These are phyloP conservation scores for Sesia bembeciformis DNA, from an alignment of 2,888 invertebrate genomes.

Conservation along the genomic window DNA sequence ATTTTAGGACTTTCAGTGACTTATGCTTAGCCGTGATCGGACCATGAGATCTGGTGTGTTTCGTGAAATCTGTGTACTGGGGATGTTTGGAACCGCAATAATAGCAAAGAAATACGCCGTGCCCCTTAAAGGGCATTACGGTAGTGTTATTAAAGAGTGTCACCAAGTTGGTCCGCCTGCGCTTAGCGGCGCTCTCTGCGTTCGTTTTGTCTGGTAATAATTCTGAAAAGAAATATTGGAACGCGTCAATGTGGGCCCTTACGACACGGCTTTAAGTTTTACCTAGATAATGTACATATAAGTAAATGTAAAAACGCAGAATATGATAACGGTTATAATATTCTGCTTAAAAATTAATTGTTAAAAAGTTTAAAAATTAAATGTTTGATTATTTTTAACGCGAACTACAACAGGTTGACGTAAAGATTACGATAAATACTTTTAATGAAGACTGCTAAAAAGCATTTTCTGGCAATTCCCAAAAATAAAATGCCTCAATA, in stretches of 20 bases:
- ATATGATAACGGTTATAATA: too few relatives aligned
- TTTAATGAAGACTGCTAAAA: too few relatives aligned
- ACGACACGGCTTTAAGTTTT: too few relatives aligned
- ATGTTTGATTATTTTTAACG: too few relatives aligned
- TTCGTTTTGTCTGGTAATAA: constrained; percentile 14
- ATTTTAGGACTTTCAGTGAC: constrained; percentile 5
- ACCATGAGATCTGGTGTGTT: constrained; percentile 22
- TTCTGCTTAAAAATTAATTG: too few relatives aligned
- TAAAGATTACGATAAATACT: too few relatives aligned
- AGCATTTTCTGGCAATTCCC: background rate
- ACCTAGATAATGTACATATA: too few relatives aligned
- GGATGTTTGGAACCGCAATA: constrained; percentile 15
- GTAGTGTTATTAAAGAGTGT: constrained; percentile 21
- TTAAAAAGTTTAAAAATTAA: too few relatives aligned
- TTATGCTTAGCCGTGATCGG: constrained; percentile 7
- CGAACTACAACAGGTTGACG: too few relatives aligned
- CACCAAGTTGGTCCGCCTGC: constrained; percentile 19
- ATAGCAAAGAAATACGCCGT: constrained; percentile 17
- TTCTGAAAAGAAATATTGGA: constrained; percentile 27
- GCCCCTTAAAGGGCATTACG: constrained; percentile 23
- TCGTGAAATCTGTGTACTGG: constrained; percentile 15
- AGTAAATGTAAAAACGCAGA: too few relatives aligned
- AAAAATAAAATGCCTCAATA: constrained; percentile 1
- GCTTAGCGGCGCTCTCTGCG: constrained; percentile 15
- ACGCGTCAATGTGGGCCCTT: background rate